Evolutionary conservation across 2,888 invertebrate species (phyloP), one percentile per base, ranked within the genome.

Genomic region (Ennomos quercinarius): DNA sequence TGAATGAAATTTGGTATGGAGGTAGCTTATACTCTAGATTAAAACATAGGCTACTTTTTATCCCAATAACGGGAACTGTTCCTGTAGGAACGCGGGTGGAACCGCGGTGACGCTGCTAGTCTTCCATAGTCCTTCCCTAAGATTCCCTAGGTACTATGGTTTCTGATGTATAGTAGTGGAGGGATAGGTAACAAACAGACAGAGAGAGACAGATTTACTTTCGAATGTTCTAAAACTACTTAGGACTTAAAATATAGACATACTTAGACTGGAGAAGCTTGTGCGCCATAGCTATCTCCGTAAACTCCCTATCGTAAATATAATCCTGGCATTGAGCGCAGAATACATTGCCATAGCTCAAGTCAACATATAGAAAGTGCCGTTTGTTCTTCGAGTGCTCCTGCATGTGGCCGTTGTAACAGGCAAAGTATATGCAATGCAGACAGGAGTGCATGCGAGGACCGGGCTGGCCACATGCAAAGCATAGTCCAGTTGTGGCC

Each of bases 401-500:
- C 74, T 96, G 95, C 68, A 98, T 97, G 83, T 99, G 99, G 57
- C 95, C 94, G 17, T 95, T 95, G 73, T 97, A 97, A 84, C 99
- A 99, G 51, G 97, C 99, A 86, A 99, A 98, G 89, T 95, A 98
- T 72, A 98, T 97, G 91, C 99, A 99, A 76, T 97, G 97, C 60
- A 97, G 93, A 77, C 97, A 98, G 27, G 97, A 96, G 80, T 96
- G 97, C 73, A 97, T 93, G 59, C 97, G 95, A n/a, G 96, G 95
- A 17, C 96, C 96, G 61, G 95, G 94, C 66, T 95, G 95, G 71
- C 96, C 95, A 84, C 98, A 98, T 36, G 95, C 94, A 73, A 97
- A 96, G 87, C 98, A 98, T 67, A 95, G 93, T 84, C 96, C 96
- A 86, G 96, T 95, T 76, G 95, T 93, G 39, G 96, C 96, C 97